Evolutionary conservation across 2,113 vertebrate species (phyloP), one percentile per base, ranked within the genome.

Genomic region (Prolemur simus): DNA sequence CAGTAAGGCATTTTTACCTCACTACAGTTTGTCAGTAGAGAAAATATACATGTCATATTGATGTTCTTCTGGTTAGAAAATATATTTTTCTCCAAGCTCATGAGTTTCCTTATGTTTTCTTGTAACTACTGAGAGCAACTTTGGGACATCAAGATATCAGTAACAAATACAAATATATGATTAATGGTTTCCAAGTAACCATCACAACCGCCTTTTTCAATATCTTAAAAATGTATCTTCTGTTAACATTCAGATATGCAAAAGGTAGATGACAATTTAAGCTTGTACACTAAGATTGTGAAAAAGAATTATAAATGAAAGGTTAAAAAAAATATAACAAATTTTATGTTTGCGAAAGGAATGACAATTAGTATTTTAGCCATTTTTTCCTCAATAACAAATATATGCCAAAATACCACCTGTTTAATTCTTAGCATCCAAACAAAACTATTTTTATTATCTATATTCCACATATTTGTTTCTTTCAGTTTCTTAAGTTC

Each of bases 31-130:
- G 68, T 94, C 97, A 98, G 27, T 17, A 94, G 93, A 97, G 86
- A 97, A 97, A 82, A 95, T 96, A 85, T 94, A 98, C 96, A 21
- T 89, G 87, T 21, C 4, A 25, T 91, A 73, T 64, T 95, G 89
- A 92, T 96, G 42, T 18, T 97, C 60, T 17, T 80, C 23, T 84
- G 37, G 9, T 95, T 95, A 97, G 77, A 97, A 90, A 91, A 60
- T 84, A 10, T 52, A 85, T 86, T 96, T 86, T 96, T 96, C n/a
- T 97, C 63, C 52, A 63, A 21, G 0, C 10, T 73, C 39, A 78
- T 94, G 45, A 39, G 88, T 97, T 97, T 96, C 23, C 42, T 96
- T 49, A 39, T 85, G 12, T 94, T 96, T 96, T 97, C 91, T 89
- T 95, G 2, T 45, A 95, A 88, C 13, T 42, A 29, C 23, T 1